phyloP scores from a whole-genome alignment of 2,113 vertebrate genomes.

The Tachysurus fulvidraco region DNA sequence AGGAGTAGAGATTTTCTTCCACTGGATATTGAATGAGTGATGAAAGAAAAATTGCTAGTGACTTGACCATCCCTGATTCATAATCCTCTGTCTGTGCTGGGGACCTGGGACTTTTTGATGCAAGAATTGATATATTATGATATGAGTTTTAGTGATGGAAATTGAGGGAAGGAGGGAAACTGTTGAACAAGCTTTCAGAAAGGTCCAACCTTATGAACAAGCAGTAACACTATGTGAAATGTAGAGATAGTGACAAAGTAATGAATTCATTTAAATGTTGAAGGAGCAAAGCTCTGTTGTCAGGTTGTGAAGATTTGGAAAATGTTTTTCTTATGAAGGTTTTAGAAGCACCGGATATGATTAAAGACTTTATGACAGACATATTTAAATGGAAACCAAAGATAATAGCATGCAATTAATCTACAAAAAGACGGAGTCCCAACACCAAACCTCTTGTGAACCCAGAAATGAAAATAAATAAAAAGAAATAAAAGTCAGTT shows the following conservation, averaged over 20 bases:
- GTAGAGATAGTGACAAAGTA: constrained; percentile 60
- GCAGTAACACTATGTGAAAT: constrained; percentile 74
- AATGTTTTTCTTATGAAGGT: neutral
- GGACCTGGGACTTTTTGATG: neutral
- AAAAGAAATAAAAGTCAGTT: neutral
- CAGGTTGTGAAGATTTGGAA: too few relatives aligned
- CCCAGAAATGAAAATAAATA: constrained; percentile 13
- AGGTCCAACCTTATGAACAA: constrained; percentile 77
- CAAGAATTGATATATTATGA: neutral
- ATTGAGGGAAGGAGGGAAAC: constrained; percentile 13
- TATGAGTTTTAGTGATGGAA: constrained; percentile 10
- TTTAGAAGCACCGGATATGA: neutral
- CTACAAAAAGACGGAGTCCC: constrained; percentile 50
- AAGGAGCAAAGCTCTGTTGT: constrained; percentile 60
- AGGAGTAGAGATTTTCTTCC: too few relatives aligned
- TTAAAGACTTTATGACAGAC: neutral
- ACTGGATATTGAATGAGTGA: neutral
- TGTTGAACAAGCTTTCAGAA: constrained; percentile 58
- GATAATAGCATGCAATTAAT: constrained; percentile 63
- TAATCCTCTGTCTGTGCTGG: neutral
- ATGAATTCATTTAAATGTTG: constrained; percentile 58
- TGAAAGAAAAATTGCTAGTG: neutral
- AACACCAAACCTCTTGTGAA: constrained; percentile 71
- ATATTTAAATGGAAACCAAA: constrained; percentile 21
- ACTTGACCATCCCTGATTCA: neutral